Base-by-base conservation (phyloP, 2,113 vertebrate genomes). In the Charina bottae region DNA sequence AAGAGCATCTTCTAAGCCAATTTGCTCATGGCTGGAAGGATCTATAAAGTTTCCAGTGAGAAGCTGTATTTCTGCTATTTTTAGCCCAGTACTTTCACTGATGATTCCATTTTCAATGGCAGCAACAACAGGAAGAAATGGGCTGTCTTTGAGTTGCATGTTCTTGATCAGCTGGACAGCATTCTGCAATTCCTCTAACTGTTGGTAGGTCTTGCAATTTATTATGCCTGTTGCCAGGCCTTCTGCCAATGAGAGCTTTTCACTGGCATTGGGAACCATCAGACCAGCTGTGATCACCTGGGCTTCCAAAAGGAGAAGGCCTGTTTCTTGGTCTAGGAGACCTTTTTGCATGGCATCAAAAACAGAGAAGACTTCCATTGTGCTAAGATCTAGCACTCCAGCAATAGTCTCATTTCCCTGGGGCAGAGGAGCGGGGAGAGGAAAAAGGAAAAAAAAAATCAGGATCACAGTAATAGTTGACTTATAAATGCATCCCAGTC, bases 271-370 rank as follows among this genome's bases (percentile, higher is more conserved):
- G 56, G 98, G 98, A 85, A 98, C 97, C 90, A 98, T 93, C 17
- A 99, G 98, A 90, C 98, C 98, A 92, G 98, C 98, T 83, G 96
- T 96, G 95, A 98, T 95, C 93, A 99, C 96, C 97, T 99, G 99
- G 53, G 97, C 98, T 97, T 99, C 98, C 96, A 99, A 94, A 54
- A 99, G 98, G 0, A 95, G 94, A 0, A 96, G 96, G 95, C 98
- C 98, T 8, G 98, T 99, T 94, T 99, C 99, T 96, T 99, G 99
- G 97, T 99, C 99, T 96, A 99, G 98, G 0, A 99, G 98, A 93
- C 99, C 99, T 92, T 97, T 98, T 94, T 98, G 98, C 95, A 99
- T 98, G 88, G 99, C 98, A 96, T 93, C 97, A 96, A 98, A 99
- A 89, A 99, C 97, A 86, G 99, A 97, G 96, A 99, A 98, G 87